Evolutionary conservation across 2,113 vertebrate genomes (phyloP).

Genomic region (Mus musculus): DNA sequence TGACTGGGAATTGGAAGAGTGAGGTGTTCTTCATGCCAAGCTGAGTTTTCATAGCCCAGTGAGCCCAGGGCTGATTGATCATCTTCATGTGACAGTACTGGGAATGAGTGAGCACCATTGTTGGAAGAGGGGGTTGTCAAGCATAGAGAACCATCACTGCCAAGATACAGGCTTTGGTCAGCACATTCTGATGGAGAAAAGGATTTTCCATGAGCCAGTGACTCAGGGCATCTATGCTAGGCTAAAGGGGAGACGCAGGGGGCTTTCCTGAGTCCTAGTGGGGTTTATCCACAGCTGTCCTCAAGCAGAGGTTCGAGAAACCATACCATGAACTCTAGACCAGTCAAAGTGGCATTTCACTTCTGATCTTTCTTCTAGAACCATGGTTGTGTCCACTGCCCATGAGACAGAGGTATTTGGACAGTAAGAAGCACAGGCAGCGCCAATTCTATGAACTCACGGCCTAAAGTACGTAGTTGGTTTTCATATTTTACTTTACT

Average conservation of each 20-base stretch:
- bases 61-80: background rate
- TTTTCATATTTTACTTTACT: background rate
- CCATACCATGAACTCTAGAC: background rate
- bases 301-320: constrained; percentile 35
- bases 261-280: background rate
- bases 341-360: background rate
- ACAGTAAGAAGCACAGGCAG: background rate
- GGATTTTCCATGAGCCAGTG: constrained; percentile 15
- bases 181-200: constrained; percentile 7
- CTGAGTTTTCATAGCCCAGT: background rate
- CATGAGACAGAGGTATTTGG: background rate
- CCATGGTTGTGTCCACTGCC: background rate
- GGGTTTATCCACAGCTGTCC: background rate
- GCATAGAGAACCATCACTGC: background rate
- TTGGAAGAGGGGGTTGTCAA: constrained; percentile 33
- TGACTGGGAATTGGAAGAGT: background rate
- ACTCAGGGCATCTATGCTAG: background rate
- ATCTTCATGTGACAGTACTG: background rate
- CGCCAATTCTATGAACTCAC: background rate
- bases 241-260: background rate
- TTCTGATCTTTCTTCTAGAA: background rate
- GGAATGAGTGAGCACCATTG: constrained; percentile 16
- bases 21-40: background rate
- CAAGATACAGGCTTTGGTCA: background rate
- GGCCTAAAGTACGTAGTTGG: background rate